Conservation (phyloP, 2,797 vertebrate genomes). For the Artibeus jamaicensis region DNA sequence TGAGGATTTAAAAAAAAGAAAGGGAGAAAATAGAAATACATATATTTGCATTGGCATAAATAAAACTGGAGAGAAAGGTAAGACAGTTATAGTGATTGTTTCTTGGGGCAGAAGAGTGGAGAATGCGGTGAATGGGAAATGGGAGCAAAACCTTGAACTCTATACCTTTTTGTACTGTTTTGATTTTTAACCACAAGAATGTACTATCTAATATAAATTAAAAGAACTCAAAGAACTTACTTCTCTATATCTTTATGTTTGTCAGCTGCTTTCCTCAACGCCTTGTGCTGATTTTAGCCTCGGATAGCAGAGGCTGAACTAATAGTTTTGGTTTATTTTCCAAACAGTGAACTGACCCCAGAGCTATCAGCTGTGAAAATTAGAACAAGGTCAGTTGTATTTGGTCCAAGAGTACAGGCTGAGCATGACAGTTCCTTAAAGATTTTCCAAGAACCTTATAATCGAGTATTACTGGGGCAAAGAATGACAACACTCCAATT, state of each 20-base stretch:
- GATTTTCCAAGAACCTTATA: conserved; percentile 16
- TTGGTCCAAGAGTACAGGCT: conserved; percentile 7
- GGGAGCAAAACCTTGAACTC: not conserved
- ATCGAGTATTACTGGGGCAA: not conserved
- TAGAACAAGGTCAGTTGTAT: conserved; percentile 30
- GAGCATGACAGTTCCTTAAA: not conserved
- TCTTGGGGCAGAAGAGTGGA: not conserved
- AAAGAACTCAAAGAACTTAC: not conserved
- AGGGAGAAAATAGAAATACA: not conserved
- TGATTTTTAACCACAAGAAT: not conserved
- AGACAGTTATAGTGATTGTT: not conserved
- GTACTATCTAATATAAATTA: not conserved
- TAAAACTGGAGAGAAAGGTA: conserved; percentile 24
- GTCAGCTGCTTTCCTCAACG: not conserved
- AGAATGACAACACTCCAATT: not conserved
- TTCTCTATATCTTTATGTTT: not conserved
- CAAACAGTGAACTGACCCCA: not conserved
- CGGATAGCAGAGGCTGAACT: conserved; percentile 20
- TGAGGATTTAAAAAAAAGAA: not conserved
- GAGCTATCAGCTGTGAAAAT: not conserved
- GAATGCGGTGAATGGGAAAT: not conserved
- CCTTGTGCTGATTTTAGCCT: not conserved
- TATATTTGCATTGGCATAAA: not conserved
- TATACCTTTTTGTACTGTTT: conserved; percentile 5
- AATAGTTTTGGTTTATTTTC: not conserved